Evolutionary conservation across 2,113 vertebrate genomes (phyloP).

Genomic region (Tursiops truncatus): DNA sequence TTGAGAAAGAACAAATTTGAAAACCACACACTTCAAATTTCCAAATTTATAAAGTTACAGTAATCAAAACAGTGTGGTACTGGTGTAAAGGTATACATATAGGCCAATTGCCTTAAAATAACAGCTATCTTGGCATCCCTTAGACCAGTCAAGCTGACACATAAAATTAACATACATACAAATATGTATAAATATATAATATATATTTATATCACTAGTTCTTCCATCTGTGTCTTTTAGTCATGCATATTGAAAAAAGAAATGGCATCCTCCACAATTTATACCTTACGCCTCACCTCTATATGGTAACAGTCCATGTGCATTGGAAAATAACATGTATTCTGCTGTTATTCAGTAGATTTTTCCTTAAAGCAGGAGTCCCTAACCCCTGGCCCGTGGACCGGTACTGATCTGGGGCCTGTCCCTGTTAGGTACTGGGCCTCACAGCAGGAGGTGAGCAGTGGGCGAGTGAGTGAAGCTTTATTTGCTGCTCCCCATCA

Average conservation of each 20-base stretch:
- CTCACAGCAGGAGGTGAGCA: too few species aligned
- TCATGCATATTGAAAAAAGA: not conserved
- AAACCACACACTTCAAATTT: not conserved
- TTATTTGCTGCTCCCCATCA: too few species aligned
- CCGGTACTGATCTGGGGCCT: too few species aligned
- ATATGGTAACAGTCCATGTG: not conserved
- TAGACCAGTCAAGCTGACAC: not conserved
- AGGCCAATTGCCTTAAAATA: not conserved
- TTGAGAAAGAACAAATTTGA: not conserved
- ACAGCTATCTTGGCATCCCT: not conserved
- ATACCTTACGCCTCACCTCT: not conserved
- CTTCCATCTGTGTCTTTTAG: not conserved
- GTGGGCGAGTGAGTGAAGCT: too few species aligned
- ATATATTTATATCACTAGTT: not conserved
- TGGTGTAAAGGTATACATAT: not conserved
- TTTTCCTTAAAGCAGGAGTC: not conserved
- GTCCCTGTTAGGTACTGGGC: too few species aligned
- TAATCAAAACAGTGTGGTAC: not conserved
- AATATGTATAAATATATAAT: not conserved
- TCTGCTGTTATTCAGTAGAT: not conserved
- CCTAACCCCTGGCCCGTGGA: too few species aligned
- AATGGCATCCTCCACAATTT: not conserved
- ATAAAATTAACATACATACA: not conserved
- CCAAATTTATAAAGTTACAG: not conserved
- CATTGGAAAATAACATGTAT: not conserved